These are phyloP conservation scores for Trachelipus rathkii DNA, from an alignment of 1,140 invertebrate species.

Conservation along the genomic window DNA sequence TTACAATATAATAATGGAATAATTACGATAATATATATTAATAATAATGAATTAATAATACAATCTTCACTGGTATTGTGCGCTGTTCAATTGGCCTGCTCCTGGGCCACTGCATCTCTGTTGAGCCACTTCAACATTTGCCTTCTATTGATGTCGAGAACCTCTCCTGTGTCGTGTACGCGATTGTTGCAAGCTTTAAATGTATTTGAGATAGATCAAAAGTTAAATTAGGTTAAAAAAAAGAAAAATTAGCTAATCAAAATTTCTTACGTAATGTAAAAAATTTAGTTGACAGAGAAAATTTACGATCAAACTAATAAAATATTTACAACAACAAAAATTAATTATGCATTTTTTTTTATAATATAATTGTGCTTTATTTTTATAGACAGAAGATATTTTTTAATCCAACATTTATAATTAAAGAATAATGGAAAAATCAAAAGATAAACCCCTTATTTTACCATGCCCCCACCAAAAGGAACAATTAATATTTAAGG, in stretches of 20 bases:
- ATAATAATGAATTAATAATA: conserved; percentile 6
- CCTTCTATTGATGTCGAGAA: conserved; percentile 95
- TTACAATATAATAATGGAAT: conserved; percentile 28
- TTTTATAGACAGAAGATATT: too few relatives aligned
- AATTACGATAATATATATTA: conserved; percentile 28
- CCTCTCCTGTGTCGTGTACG: conserved; percentile 95
- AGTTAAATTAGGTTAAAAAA: conserved; percentile 62
- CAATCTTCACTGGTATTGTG: conserved; percentile 65
- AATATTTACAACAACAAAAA: too few relatives aligned
- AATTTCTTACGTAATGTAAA: too few relatives aligned
- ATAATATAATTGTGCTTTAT: too few relatives aligned
- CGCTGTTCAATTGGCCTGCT: conserved; percentile 71
- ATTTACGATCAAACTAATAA: conserved; percentile 14
- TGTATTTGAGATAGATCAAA: conserved; percentile 94
- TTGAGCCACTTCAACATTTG: conserved; percentile 84
- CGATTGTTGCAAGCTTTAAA: conserved; percentile 88
- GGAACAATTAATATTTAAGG: too few relatives aligned
- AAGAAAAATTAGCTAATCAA: conserved; percentile 46
- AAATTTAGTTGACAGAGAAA: conserved; percentile 17
- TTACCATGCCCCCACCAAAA: too few relatives aligned
- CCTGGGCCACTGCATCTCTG: conserved; percentile 80
- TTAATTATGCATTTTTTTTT: conserved; percentile 6
- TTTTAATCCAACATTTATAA: too few relatives aligned
- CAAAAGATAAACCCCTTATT: too few relatives aligned
- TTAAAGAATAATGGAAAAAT: too few relatives aligned